Evolutionary conservation across 2,113 vertebrate genomes (phyloP).

Genomic region (Peucedramus taeniatus): DNA sequence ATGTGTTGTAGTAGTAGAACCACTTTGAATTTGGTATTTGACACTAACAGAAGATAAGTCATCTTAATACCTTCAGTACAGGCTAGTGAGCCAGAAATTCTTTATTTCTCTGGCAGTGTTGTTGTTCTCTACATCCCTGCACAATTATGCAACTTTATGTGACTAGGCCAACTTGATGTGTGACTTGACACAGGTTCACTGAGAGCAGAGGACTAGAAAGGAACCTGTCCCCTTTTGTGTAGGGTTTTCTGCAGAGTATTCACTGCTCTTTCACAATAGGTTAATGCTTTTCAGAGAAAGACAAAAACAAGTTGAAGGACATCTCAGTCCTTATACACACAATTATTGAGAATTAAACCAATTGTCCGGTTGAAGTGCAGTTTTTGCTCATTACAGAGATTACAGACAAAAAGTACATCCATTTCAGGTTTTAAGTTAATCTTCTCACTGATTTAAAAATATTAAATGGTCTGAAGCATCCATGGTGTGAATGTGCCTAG

Average conservation of each 20-base stretch:
- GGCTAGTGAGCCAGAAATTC: neutral
- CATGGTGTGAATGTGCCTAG: neutral
- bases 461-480: neutral
- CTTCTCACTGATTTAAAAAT: conserved; percentile 11
- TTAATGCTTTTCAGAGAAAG: conserved; percentile 14
- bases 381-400: neutral
- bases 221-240: neutral
- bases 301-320: neutral
- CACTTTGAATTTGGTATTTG: neutral
- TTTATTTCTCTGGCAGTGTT: neutral
- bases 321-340: neutral
- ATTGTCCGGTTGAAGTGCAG: conserved; percentile 19
- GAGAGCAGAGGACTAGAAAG: neutral
- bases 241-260: neutral
- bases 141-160: neutral
- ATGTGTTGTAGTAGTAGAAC: neutral
- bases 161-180: neutral
- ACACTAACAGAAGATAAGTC: neutral
- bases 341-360: neutral
- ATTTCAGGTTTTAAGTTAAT: conserved; percentile 1
- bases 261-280: neutral
- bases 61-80: neutral
- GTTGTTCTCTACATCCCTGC: neutral
- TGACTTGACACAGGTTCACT: neutral
- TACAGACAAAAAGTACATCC: neutral